Base-by-base conservation (phyloP, 2,797 vertebrate genomes). In the Lithobates sylvaticus region DNA sequence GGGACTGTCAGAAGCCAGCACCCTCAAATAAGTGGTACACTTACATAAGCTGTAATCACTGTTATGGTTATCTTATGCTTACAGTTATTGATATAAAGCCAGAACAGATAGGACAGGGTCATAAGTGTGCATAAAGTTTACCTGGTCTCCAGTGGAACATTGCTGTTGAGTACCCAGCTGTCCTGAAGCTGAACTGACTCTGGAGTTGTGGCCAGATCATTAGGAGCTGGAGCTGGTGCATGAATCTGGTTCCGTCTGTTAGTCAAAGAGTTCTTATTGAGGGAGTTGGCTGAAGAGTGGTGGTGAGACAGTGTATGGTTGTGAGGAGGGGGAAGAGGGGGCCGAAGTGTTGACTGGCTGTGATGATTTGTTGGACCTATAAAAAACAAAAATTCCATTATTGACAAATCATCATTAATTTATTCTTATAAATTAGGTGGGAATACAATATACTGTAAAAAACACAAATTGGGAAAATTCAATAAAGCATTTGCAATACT, bases 251-350 rank as follows among this genome's bases (percentile, higher is more conserved):
- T 99, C 50, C 98, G 95, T 8, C 98, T 96, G 23, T 97, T 97
- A 82, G 97, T 96, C 91, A 99, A 94, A 0, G 98, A 99, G 94
- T 98, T 98, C 92, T 97, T 96, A 93, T 99, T 99, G 91, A 99
- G 96, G 86, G 98, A 99, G 95, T 99, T 99, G 92, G 98, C 98
- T 0, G 98, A 99, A 3, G 96, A 96, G 87, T 97, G 96, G 83
- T 98, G 98, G 89, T 99, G 98, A 61, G 97, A 98, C 88, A 99
- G 92, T 0, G 97, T 97, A 90, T 99, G 97, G 94, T 98, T 96
- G 94, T 98, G 98, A 91, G 98, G 98, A 3, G 98, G 97, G 23
- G 98, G 98, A 88, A 98, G 95, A 13, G 98, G 98, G 0, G 98
- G 97, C 91, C 97, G 93, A 93, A 99, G 94, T 0, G 98, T 99